These are phyloP conservation scores for Drosophila virilis DNA, from an alignment of 1,140 invertebrate species.

Conservation along the genomic window DNA sequence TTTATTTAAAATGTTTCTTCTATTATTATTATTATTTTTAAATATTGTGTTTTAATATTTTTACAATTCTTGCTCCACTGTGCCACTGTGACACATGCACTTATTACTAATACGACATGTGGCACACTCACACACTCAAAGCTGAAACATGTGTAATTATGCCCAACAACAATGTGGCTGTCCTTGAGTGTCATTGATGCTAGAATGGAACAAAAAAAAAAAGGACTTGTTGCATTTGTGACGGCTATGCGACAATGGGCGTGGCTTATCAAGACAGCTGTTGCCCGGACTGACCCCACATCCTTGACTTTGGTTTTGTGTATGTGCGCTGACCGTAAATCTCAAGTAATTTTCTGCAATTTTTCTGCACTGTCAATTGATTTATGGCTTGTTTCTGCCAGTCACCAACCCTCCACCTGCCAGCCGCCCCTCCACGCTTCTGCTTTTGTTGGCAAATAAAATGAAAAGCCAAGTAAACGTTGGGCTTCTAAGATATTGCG, in stretches of 20 bases:
- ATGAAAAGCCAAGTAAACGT: conserved; percentile 63
- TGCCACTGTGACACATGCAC: conserved; percentile 24
- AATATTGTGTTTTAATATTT: too few species aligned
- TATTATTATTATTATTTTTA: too few species aligned
- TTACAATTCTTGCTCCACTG: neutral
- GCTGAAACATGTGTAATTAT: conserved; percentile 76
- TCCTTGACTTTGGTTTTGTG: conserved; percentile 45
- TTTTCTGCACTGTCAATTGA: conserved; percentile 77
- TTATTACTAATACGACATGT: conserved; percentile 79
- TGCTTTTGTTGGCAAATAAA: conserved; percentile 70
- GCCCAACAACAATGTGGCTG: conserved; percentile 66
- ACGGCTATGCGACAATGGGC: conserved; percentile 11
- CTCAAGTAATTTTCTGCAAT: conserved; percentile 81
- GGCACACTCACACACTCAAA: conserved; percentile 45
- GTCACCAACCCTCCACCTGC: neutral
- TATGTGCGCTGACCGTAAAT: conserved; percentile 75
- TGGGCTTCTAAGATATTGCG: conserved; percentile 52
- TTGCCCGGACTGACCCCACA: conserved; percentile 11
- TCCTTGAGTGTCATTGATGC: conserved; percentile 71
- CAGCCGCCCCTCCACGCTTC: neutral
- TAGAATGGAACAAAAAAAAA: conserved; percentile 13
- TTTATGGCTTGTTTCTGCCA: conserved; percentile 68
- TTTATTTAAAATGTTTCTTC: too few species aligned
- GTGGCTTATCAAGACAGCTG: conserved; percentile 4
- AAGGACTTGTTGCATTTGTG: conserved; percentile 60